Evolutionary conservation across 2,888 invertebrate genomes (phyloP).

Genomic region (Drosophila siamana): DNA sequence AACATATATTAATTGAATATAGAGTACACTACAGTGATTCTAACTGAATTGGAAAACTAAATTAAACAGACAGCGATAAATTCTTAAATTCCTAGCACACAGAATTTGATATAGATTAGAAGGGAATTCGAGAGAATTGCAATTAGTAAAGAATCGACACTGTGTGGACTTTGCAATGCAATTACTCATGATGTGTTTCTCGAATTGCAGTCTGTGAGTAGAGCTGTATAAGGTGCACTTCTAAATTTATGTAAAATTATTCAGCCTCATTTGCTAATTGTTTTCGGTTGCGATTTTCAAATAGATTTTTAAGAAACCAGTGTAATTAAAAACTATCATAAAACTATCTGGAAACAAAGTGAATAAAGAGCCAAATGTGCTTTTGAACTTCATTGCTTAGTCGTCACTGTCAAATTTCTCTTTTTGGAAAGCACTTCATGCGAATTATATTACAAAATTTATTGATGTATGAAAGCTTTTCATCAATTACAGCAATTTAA

Average conservation of each 20-base stretch:
- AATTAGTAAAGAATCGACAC: background rate
- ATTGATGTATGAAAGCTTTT: background rate
- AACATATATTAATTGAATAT: background rate
- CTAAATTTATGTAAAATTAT: background rate
- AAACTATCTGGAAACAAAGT: too few relatives aligned
- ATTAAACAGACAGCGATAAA: too few relatives aligned
- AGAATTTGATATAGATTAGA: background rate
- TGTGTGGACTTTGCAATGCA: background rate
- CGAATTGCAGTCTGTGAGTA: background rate
- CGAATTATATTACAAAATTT: background rate
- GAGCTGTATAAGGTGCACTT: background rate
- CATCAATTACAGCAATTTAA: background rate
- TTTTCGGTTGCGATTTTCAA: too few relatives aligned
- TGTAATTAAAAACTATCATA: background rate
- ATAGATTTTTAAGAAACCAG: too few relatives aligned
- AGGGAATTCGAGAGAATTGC: constrained; percentile 1
- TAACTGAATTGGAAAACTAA: background rate
- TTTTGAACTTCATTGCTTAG: background rate
- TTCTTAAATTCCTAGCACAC: background rate
- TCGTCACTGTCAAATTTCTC: background rate
- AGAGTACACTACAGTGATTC: background rate
- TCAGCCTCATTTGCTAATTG: background rate
- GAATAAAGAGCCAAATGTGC: background rate
- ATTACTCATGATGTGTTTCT: background rate
- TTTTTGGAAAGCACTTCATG: background rate